These are phyloP conservation scores for Druon quercuslanigerum DNA, from an alignment of 1,140 invertebrate species.

Conservation along the genomic window DNA sequence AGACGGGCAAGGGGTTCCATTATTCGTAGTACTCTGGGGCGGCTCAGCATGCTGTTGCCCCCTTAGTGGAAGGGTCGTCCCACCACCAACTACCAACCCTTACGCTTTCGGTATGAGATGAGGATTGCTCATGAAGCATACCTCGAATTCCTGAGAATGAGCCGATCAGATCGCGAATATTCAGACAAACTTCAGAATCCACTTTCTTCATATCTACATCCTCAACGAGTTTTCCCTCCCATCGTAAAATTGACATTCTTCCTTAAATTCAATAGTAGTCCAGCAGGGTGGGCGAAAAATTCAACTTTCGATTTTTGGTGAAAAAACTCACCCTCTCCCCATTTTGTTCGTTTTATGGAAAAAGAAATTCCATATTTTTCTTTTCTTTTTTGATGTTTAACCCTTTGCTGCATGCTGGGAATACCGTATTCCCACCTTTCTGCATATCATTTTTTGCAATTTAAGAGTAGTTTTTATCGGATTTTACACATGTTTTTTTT, in stretches of 20 bases:
- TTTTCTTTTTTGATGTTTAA: no score
- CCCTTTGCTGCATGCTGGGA: no score
- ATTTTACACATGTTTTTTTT: no score
- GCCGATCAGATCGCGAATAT: constrained; percentile 62
- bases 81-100: constrained; percentile 61
- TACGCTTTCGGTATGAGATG: constrained; percentile 42
- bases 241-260: constrained; percentile 11
- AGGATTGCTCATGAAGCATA: constrained; percentile 45
- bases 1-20: constrained; percentile 66
- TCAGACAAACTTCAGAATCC: constrained; percentile 59
- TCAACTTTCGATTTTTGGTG: no score
- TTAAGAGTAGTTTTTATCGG: no score
- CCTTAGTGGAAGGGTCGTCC: constrained; percentile 43
- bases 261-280: not conserved
- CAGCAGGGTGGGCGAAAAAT: no score
- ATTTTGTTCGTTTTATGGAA: no score
- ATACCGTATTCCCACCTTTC: no score
- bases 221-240: constrained; percentile 60
- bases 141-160: constrained; percentile 67
- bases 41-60: constrained; percentile 66
- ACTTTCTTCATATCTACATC: constrained; percentile 68
- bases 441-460: no score
- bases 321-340: no score
- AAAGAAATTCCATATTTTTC: no score
- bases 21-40: constrained; percentile 57